Conservation (phyloP, 2,888 invertebrate genomes). For the Lithosia quadra region DNA sequence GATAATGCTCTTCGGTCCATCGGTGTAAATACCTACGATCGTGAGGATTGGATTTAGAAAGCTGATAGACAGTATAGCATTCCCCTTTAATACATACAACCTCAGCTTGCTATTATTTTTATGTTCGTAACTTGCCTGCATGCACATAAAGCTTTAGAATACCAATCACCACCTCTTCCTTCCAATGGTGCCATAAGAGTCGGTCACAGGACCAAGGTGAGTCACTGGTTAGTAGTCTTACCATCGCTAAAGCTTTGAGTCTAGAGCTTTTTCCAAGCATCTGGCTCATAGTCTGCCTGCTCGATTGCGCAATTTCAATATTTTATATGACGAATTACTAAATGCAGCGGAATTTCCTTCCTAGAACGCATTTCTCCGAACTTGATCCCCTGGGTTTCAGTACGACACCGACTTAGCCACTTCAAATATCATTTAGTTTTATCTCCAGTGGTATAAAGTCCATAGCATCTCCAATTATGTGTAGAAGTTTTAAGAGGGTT, state of each 20-base stretch:
- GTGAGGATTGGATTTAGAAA: background rate
- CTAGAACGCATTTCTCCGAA: background rate
- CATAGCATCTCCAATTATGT: background rate
- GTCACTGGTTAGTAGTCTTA: too few relatives aligned
- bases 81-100: background rate
- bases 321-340: too few relatives aligned
- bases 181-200: background rate
- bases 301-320: too few relatives aligned
- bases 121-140: background rate
- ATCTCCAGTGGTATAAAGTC: too few relatives aligned
- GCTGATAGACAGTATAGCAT: background rate
- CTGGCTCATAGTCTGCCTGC: too few relatives aligned
- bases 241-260: too few relatives aligned
- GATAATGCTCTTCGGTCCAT: slow-evolving; percentile 17
- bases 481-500: background rate
- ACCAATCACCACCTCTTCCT: background rate
- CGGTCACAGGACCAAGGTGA: too few relatives aligned
- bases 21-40: slow-evolving; percentile 14
- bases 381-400: background rate
- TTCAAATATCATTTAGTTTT: too few relatives aligned
- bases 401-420: too few relatives aligned
- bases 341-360: too few relatives aligned
- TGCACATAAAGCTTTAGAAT: background rate
- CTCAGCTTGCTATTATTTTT: background rate
- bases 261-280: too few relatives aligned